Evolutionary conservation across 2,888 invertebrate genomes (phyloP), one percentile per base, ranked within the genome.

Genomic region (Calameuta pallipes): DNA sequence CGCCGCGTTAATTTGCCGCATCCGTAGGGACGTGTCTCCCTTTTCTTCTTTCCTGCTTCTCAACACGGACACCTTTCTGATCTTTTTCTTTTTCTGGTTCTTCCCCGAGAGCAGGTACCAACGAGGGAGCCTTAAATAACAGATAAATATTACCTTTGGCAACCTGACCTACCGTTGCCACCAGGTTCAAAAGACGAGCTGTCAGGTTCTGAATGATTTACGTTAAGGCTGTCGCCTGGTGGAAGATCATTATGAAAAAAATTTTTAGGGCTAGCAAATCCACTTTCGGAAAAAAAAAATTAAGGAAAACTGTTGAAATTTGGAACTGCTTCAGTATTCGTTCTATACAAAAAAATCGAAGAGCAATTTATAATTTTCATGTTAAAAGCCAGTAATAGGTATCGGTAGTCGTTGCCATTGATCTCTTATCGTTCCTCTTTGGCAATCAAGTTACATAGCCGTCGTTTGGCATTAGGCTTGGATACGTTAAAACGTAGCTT

Each of bases 111-210:
- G 23, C 41, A 56, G 41, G 23, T 56, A 56, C 23, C 6, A 56
- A 56, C 23, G 9, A 9, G 23, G 9, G 41, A 56, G 9, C 2
- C 41, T 56, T 56, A 56, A 56, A 2, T 9, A 56, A 23, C 15
- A 12, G 76, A 76, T 78, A 78, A 81, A 78, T 76, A 80, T 80
- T 80, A 41, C 75, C 78, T 69, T 71, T 73, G 31, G 13, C 36
- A 56, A 56, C 33, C 33, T 33, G 41, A 56, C 41, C 41, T 23
- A 56, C 41, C 23, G 23, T 56, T 15, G 41, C 23, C 41, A 56
- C 23, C 41, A 56, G 23, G 23, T 56, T 23, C 41, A 56, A 15
- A 56, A 23, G 41, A 23, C 15, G 23, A 56, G 6, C 41, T 56
- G 41, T 56, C 41, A 23, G 9, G 13, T 6, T 41, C 41, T 6